Conservation (phyloP, 2,113 vertebrate species). For the Chloebia gouldiae region DNA sequence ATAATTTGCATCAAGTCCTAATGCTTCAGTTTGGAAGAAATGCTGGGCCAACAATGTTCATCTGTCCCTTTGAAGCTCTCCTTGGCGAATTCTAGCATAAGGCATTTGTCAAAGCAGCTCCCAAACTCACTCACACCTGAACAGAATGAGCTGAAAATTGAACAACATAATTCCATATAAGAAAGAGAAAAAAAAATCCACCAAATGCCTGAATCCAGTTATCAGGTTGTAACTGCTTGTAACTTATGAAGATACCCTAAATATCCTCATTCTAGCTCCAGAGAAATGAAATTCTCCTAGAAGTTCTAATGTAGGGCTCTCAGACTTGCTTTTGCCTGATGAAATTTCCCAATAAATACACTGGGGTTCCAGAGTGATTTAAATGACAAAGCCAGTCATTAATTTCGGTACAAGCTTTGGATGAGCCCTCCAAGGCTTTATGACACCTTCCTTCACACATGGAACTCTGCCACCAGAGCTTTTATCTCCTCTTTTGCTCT, state of each 20-base stretch:
- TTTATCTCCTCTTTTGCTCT: slow-evolving; percentile 56
- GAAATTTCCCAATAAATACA: neutral
- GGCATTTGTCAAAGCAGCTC: neutral
- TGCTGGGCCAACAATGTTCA: neutral
- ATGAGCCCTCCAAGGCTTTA: slow-evolving; percentile 35
- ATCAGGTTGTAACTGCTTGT: neutral
- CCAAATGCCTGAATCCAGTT: neutral
- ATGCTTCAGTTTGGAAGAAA: neutral
- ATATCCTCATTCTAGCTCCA: neutral
- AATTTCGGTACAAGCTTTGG: slow-evolving; percentile 17
- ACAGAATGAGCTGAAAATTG: neutral
- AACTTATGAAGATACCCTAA: neutral
- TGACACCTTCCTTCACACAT: slow-evolving; percentile 52
- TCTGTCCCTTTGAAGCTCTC: neutral
- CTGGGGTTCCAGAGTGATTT: neutral
- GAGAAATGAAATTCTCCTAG: neutral
- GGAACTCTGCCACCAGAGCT: slow-evolving; percentile 65
- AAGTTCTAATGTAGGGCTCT: accelerated
- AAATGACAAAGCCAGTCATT: slow-evolving; percentile 27
- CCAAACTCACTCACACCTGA: neutral
- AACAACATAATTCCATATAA: neutral
- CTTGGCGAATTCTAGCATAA: neutral
- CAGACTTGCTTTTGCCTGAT: neutral
- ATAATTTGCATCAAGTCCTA: neutral
- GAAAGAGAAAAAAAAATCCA: neutral